Conservation (phyloP, 1,140 invertebrate genomes). For the Lordiphosa mommai region DNA sequence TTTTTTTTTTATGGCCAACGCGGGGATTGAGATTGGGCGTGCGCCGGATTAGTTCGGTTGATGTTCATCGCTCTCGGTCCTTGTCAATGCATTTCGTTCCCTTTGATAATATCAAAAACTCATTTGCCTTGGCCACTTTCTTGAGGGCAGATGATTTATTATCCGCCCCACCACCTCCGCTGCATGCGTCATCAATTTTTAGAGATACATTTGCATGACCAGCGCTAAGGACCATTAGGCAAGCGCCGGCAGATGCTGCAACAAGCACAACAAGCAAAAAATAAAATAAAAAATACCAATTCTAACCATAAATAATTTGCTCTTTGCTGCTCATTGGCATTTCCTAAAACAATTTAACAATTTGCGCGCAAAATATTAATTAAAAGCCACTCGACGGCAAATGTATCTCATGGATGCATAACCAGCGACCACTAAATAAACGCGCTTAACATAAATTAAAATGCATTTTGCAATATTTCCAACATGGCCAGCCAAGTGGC, state of each 20-base stretch:
- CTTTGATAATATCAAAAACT: conserved; percentile 76
- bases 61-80: conserved; percentile 30
- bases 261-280: conserved; percentile 48
- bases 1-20: conserved; percentile 48
- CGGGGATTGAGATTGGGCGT: conserved; percentile 28
- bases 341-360: conserved; percentile 58
- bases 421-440: conserved; percentile 66
- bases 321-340: conserved; percentile 27
- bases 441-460: conserved; percentile 72
- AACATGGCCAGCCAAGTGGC: conserved; percentile 8
- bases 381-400: conserved; percentile 48
- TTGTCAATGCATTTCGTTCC: conserved; percentile 72
- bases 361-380: conserved; percentile 60
- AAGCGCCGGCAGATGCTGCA: conserved; percentile 36
- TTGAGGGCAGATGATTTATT: conserved; percentile 61
- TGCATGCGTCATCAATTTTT: conserved; percentile 73
- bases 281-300: conserved; percentile 34
- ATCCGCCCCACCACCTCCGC: conserved; percentile 23
- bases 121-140: conserved; percentile 62
- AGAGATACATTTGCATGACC: conserved; percentile 65
- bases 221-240: conserved; percentile 65
- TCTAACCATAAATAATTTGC: conserved; percentile 53
- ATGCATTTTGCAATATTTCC: conserved; percentile 15
- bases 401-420: conserved; percentile 41
- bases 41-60: conserved; percentile 31